Conservation (phyloP, 2,113 vertebrate species). For the Festucalex cinctus region DNA sequence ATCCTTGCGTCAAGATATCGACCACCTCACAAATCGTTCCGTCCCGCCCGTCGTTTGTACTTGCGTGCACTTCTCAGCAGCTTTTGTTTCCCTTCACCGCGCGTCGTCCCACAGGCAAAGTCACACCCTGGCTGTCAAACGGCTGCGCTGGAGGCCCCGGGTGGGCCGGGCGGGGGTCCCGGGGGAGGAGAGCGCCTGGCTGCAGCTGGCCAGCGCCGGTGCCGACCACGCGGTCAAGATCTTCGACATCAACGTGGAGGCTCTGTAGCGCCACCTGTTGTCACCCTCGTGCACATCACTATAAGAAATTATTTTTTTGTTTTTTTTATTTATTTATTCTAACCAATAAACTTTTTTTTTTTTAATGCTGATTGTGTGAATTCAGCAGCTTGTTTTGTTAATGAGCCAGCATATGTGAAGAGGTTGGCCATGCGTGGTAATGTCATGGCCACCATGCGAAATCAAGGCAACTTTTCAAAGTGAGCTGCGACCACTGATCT, state of each 20-base stretch:
- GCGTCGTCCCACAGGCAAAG: slow-evolving; percentile 77
- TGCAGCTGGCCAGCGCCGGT: slow-evolving; percentile 89
- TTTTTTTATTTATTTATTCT: not conserved
- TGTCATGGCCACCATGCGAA: no score
- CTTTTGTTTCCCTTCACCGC: slow-evolving; percentile 60
- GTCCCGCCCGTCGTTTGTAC: not conserved
- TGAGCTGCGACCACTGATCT: no score
- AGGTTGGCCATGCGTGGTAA: no score
- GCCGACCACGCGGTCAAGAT: slow-evolving; percentile 90
- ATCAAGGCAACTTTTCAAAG: no score
- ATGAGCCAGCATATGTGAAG: no score
- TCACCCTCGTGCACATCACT: not conserved
- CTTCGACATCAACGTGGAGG: slow-evolving; percentile 78
- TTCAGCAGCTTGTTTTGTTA: not conserved
- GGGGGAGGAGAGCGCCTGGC: slow-evolving; percentile 71
- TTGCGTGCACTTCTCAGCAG: not conserved
- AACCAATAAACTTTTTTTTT: not conserved
- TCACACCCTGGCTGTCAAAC: slow-evolving; percentile 87
- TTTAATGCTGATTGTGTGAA: not conserved
- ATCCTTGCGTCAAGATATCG: slow-evolving; percentile 57
- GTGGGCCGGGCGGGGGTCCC: slow-evolving; percentile 69
- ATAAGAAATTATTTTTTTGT: not conserved
- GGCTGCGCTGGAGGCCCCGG: slow-evolving; percentile 83
- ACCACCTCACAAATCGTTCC: not conserved
- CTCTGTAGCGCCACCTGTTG: slow-evolving; percentile 54